These are phyloP conservation scores for Stenodera caucasica DNA, from an alignment of 2,888 invertebrate genomes.

Conservation along the genomic window DNA sequence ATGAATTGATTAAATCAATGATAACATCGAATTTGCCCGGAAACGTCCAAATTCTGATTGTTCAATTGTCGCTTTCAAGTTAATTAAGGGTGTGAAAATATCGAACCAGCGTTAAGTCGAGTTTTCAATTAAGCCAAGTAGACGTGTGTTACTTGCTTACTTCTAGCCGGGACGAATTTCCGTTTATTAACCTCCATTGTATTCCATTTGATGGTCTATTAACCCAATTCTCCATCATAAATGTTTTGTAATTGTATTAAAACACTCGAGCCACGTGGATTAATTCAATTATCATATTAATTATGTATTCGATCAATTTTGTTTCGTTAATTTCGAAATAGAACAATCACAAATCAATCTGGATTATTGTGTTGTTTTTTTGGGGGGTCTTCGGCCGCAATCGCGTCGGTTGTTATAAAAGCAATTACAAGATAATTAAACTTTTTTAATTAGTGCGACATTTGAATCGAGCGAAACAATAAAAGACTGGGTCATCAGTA, in stretches of 20 bases:
- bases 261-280: background rate
- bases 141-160: background rate
- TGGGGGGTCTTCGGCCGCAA: too few species aligned
- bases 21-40: too few species aligned
- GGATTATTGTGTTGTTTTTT: too few species aligned
- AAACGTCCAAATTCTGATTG: too few species aligned
- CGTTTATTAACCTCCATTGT: slow-evolving; percentile 6
- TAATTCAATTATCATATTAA: background rate
- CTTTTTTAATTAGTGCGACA: slow-evolving; percentile 29
- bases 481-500: background rate
- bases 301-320: too few species aligned
- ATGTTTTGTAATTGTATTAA: slow-evolving; percentile 16
- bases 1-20: too few species aligned
- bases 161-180: background rate
- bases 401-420: too few species aligned
- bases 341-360: too few species aligned
- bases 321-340: too few species aligned
- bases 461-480: too few species aligned
- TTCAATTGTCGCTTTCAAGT: background rate
- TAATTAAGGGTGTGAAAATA: slow-evolving; percentile 1
- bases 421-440: slow-evolving; percentile 32
- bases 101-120: background rate
- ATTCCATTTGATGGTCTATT: slow-evolving; percentile 14
- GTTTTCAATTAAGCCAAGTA: slow-evolving; percentile 7
- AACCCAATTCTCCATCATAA: slow-evolving; percentile 17